Evolutionary conservation across 2,797 vertebrate species (phyloP), one percentile per base, ranked within the genome.

Genomic region (Odontamblyopus rebecca): DNA sequence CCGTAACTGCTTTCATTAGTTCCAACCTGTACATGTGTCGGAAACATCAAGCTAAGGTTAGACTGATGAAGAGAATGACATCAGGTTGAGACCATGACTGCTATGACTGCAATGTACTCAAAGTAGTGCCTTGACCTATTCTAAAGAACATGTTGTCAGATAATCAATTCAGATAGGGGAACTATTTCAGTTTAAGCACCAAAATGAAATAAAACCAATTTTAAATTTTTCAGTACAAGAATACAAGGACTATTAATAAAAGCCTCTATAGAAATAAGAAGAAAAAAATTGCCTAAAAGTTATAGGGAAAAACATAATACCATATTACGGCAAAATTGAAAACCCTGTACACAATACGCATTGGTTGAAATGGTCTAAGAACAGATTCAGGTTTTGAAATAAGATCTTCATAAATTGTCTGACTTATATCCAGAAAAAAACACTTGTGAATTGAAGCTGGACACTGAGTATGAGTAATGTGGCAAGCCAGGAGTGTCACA

Each of bases 1-100:
- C 44, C 67, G 66, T 68, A 73, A 16, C 9, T 78, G 38, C 73
- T 68, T 29, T 35, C 0, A 2, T 73, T 8, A 65, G 50, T 67
- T 71, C 74, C 67, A 29, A 76, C 71, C 76, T 75, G 79, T 80
- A 67, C 23, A 71, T 50, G 44, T 80, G 77, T 81, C 75, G 27
- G 80, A 87, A 89, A 74, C 70, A 29, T 70, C 56, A 54, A 59
- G 41, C 54, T 44, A 23, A 62, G 68, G 63, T 61, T 72, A 48
- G 79, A 70, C 16, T 30, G 9, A 16, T 44, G 71, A 19, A 35
- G 60, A 74, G 70, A 62, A 23, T 15, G 61, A 66, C 54, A 66
- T 51, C 19, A 72, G 67, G 64, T 68, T 19, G 72, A 57, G 51
- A 82, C 73, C 56, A 66, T 66, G 41, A 64, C 26, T 66, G 63